These are phyloP conservation scores for Tachysurus vachellii DNA, from an alignment of 2,113 vertebrate species.

Conservation along the genomic window DNA sequence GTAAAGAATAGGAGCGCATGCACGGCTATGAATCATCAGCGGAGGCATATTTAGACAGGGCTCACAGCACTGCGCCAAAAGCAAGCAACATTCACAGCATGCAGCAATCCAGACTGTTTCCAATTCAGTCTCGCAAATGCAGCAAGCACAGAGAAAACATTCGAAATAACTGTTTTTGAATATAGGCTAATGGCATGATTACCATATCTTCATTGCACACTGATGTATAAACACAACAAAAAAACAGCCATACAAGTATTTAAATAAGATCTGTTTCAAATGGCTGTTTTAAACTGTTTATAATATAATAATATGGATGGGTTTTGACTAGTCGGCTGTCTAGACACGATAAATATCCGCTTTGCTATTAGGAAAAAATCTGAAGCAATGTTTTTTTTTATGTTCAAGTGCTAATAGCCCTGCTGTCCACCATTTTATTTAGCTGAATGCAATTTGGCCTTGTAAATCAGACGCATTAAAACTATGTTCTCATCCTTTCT, in stretches of 20 bases:
- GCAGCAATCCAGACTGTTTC: slow-evolving; percentile 24
- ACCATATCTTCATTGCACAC: background rate
- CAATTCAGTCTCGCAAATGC: background rate
- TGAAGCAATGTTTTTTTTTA: background rate
- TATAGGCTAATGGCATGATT: slow-evolving; percentile 17
- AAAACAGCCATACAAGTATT: background rate
- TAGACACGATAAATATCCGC: slow-evolving; percentile 27
- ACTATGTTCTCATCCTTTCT: slow-evolving; percentile 5
- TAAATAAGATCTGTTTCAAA: slow-evolving; percentile 5
- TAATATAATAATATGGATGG: background rate
- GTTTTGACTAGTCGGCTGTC: background rate
- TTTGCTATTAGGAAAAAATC: background rate
- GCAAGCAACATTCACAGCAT: slow-evolving; percentile 41
- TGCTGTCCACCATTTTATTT: background rate
- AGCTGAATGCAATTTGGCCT: slow-evolving; percentile 17
- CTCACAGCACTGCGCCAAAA: slow-evolving; percentile 19
- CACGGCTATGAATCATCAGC: slow-evolving; percentile 24
- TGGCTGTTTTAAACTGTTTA: background rate
- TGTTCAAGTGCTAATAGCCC: background rate
- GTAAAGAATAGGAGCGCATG: slow-evolving; percentile 45
- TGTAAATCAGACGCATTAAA: slow-evolving; percentile 34
- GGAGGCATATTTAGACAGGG: slow-evolving; percentile 28
- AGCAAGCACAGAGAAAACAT: slow-evolving; percentile 24
- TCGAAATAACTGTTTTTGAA: background rate
- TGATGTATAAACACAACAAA: background rate